Percentiles rank a stretch among this genome's conserved stretches.
phyloP scores from a whole-genome alignment of 2,888 invertebrate species.

The Chorisops tibialis region DNA sequence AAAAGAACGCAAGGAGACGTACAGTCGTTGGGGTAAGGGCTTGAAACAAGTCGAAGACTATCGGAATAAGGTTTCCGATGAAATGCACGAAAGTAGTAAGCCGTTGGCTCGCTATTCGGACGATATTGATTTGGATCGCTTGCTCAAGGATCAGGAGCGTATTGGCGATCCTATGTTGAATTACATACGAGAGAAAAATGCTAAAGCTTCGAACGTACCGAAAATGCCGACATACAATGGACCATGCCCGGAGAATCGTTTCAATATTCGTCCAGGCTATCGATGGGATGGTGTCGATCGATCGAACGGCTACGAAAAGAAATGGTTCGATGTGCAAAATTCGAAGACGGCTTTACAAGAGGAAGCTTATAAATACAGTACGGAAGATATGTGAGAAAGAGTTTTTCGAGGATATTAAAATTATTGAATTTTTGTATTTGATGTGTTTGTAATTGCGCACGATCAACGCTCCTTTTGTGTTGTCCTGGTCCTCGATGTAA shows the following conservation, averaged over 20 bases:
- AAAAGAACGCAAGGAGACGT: conserved; percentile 67
- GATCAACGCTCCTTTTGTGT: no score
- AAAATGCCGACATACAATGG: conserved; percentile 77
- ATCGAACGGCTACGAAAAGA: conserved; percentile 92
- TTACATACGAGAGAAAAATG: conserved; percentile 71
- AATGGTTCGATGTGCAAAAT: conserved; percentile 77
- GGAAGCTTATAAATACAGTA: conserved; percentile 91
- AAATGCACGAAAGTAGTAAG: conserved; percentile 80
- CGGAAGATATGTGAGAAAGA: conserved; percentile 89
- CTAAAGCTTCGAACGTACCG: conserved; percentile 51
- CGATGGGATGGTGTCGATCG: conserved; percentile 99
- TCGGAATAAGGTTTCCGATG: conserved; percentile 66
- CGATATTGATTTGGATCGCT: conserved; percentile 82
- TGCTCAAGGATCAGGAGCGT: conserved; percentile 69
- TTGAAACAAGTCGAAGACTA: conserved; percentile 79
- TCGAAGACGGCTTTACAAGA: conserved; percentile 72
- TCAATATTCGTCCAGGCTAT: conserved; percentile 86
- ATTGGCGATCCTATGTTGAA: conserved; percentile 93
- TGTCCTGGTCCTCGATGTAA: no score
- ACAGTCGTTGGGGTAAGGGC: conserved; percentile 81
- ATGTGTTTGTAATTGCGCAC: no score
- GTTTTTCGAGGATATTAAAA: no score
- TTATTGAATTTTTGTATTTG: no score
- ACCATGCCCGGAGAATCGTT: conserved; percentile 86
- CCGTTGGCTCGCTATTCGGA: conserved; percentile 87